Percentiles rank a stretch among this genome's conserved stretches.
These are phyloP conservation scores for Scaptomyza graminum DNA, from an alignment of 1,140 invertebrate species.

Conservation along the genomic window DNA sequence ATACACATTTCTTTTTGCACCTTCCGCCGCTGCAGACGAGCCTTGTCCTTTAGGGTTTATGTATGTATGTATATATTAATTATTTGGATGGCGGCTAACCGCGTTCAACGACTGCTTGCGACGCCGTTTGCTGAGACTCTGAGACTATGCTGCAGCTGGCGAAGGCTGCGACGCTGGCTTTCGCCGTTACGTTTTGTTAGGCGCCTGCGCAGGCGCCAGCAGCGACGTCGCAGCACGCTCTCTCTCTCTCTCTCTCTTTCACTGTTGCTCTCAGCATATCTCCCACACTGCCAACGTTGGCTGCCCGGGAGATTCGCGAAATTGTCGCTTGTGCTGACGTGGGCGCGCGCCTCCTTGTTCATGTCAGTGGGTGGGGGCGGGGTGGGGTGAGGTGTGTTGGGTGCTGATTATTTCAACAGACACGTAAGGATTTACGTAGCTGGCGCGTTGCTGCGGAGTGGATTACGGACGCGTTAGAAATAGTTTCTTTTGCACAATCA, in stretches of 20 bases:
- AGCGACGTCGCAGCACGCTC: neutral
- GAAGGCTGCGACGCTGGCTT: constrained; percentile 32
- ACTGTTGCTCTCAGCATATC: neutral
- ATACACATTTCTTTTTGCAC: constrained; percentile 40
- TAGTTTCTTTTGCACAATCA: constrained; percentile 64
- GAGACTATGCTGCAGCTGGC: constrained; percentile 36
- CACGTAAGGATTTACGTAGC: constrained; percentile 75
- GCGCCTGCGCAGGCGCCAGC: constrained; percentile 61
- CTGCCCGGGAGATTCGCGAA: constrained; percentile 77
- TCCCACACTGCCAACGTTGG: constrained; percentile 31
- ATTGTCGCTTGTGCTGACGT: constrained; percentile 71
- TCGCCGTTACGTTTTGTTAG: constrained; percentile 24
- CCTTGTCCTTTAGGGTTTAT: constrained; percentile 21
- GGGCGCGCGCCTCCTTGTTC: constrained; percentile 63
- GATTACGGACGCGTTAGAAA: constrained; percentile 60
- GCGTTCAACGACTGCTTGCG: constrained; percentile 62
- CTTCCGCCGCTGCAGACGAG: constrained; percentile 51
- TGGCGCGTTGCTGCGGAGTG: constrained; percentile 32
- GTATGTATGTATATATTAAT: constrained; percentile 27
- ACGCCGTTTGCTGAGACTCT: constrained; percentile 75
- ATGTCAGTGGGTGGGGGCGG: constrained; percentile 3
- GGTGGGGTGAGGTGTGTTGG: neutral
- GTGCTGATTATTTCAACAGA: constrained; percentile 59
- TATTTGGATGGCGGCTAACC: constrained; percentile 31
- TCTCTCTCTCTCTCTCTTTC: neutral